Evolutionary conservation across 2,797 vertebrate species (phyloP), one percentile per base, ranked within the genome.

Genomic region (Orestias chungarensis): DNA sequence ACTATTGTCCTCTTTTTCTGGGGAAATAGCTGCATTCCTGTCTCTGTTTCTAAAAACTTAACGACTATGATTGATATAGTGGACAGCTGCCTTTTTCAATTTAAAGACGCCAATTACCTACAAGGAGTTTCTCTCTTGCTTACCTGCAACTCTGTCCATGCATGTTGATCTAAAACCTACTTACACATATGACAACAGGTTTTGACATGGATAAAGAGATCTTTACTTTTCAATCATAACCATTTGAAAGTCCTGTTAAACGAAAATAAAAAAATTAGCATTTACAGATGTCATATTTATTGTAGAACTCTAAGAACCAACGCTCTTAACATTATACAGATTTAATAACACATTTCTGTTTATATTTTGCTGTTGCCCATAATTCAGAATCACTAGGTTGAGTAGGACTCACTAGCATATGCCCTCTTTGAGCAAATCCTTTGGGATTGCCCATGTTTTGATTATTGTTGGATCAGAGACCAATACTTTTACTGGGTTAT

Each of bases 401-500:
- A 46, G 44, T 62, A 59, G 44, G 1, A 76, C 27, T 66, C 31
- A 73, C 66, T 79, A 68, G n/a, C 11, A 29, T 31, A 65, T 57
- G 73, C 3, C 61, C 11, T 42, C 23, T 25, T 61, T 66, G 40
- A 66, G 46, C 66, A 71, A 78, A 76, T 68, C 65, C 78, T 55
- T 62, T 71, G 14, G 68, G 54, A 76, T 54, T 73, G 27, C 74
- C 71, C 55, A 42, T 49, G 61, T 73, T 81, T 83, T 74, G 86
- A 87, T 81, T 71, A 86, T 42, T 29, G 25, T 6, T 9, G 55
- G 54, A 73, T 83, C 52, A 79, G 66, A 80, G 70, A 31, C 44
- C 74, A 66, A 71, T 64, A 25, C 61, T 65, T 59, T 27, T 65
- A 71, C 78, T 71, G 35, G 61, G 68, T 66, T 86, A 65, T 73